These are phyloP conservation scores for Arion vulgaris DNA, from an alignment of 1,140 invertebrate species.

Conservation along the genomic window DNA sequence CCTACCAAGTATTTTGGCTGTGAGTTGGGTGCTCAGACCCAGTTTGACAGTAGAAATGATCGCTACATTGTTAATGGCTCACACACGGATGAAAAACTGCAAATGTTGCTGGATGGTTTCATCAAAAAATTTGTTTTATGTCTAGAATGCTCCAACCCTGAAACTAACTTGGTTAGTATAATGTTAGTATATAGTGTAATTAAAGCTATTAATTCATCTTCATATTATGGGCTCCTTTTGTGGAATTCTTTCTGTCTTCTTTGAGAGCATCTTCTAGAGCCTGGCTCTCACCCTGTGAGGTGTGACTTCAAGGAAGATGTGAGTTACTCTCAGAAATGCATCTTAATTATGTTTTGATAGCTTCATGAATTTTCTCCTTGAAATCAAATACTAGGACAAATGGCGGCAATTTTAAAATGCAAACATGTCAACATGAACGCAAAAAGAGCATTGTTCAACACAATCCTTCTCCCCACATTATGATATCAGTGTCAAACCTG, in stretches of 20 bases:
- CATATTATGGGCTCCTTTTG: background rate
- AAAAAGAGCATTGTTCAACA: too few relatives aligned
- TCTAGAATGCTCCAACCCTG: constrained; percentile 98
- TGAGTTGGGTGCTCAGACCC: constrained; percentile 98
- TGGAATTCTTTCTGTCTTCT: background rate
- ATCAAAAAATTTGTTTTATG: constrained; percentile 98
- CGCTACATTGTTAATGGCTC: constrained; percentile 99
- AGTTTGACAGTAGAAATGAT: constrained; percentile 99
- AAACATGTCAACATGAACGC: too few relatives aligned
- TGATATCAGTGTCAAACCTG: too few relatives aligned
- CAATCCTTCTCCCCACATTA: too few relatives aligned
- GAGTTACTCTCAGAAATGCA: too few relatives aligned
- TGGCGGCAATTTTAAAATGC: too few relatives aligned
- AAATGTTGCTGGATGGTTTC: constrained; percentile 95
- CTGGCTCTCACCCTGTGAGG: too few relatives aligned
- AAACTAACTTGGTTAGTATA: constrained; percentile 88
- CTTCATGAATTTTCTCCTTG: too few relatives aligned
- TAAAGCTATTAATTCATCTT: background rate
- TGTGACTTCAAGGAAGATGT: too few relatives aligned
- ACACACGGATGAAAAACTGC: constrained; percentile 96
- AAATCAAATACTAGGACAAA: too few relatives aligned
- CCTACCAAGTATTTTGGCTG: constrained; percentile 99
- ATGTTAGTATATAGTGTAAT: background rate
- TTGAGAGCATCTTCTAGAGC: background rate
- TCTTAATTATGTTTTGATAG: too few relatives aligned